A percentile compares a stretch with the other conserved stretches of the same genome.
phyloP scores from a whole-genome alignment of 2,113 vertebrate genomes.

The western clawed frog (Xenopus tropicalis) region UCB_Xtro_10.0 CM004445.2:97703501-97704000 shows the following conservation, averaged over 20 bases:
- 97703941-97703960: constrained; percentile 46
- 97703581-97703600: constrained; percentile 51
- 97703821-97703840: constrained; percentile 74
- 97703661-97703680: not conserved
- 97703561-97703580: constrained; percentile 63
- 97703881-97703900: constrained; percentile 71
- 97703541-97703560: constrained; percentile 56
- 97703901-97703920: constrained; percentile 70
- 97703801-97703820: constrained; percentile 69
- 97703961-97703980: not conserved
- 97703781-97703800: constrained; percentile 60
- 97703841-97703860: constrained; percentile 74
- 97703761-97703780: constrained; percentile 57
- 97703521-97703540: constrained; percentile 56
- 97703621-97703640: not conserved
- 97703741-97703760: constrained; percentile 63
- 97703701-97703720: not conserved
- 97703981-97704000: not conserved
- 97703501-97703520: constrained; percentile 8
- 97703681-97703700: constrained; percentile 5
- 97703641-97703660: not conserved
- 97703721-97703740: too few species aligned
- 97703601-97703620: not conserved
- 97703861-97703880: constrained; percentile 75
- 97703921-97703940: constrained; percentile 58